Percentiles rank a stretch among this genome's conserved stretches.
phyloP scores from a whole-genome alignment of 2,888 invertebrate species.

The Coelogynopora nodosa region DNA sequence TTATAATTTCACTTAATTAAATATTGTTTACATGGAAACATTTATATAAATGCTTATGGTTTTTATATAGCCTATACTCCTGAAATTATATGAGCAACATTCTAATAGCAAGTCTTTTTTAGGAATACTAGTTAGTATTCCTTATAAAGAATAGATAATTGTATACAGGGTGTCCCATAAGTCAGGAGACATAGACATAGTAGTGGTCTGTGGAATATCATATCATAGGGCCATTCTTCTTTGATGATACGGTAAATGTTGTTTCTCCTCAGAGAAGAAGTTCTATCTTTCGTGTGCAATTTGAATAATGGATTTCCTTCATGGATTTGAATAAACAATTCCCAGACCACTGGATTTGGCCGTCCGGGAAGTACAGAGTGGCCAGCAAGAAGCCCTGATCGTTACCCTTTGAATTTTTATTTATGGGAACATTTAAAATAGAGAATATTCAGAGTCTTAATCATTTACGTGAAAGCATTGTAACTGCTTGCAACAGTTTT shows the following conservation, averaged over 20 bases:
- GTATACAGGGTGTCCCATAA: too few relatives aligned
- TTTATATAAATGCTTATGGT: too few relatives aligned
- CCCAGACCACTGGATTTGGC: neutral
- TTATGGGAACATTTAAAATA: neutral
- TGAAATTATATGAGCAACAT: too few relatives aligned
- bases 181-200: too few relatives aligned
- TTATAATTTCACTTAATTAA: too few relatives aligned
- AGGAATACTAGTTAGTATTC: too few relatives aligned
- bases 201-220: neutral
- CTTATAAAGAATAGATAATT: too few relatives aligned
- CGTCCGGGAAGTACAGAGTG: neutral
- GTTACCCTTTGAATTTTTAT: neutral
- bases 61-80: too few relatives aligned
- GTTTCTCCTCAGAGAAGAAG: neutral
- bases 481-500: neutral
- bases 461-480: neutral
- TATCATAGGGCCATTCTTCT: constrained; percentile 11
- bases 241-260: too few relatives aligned
- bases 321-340: neutral
- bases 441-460: neutral
- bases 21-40: too few relatives aligned
- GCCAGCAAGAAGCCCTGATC: neutral
- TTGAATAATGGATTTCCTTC: neutral
- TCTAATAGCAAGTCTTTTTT: too few relatives aligned
- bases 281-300: neutral